Base-by-base conservation (phyloP, 2,888 invertebrate genomes). In the Sceliomorpha sp. region DNA sequence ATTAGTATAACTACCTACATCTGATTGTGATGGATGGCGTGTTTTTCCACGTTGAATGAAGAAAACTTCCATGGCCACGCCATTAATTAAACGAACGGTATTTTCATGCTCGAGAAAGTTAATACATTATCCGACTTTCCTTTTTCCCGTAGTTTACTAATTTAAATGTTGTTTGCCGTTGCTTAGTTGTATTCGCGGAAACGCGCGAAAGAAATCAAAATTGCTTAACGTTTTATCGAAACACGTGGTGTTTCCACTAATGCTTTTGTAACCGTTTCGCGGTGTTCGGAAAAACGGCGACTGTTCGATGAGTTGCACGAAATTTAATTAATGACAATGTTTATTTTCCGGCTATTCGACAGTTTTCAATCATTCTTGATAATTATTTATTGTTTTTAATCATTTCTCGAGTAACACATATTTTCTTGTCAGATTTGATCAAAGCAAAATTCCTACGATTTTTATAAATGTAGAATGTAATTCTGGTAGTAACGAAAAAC, bases 11-110 rank as follows among this genome's bases (percentile, higher is more conserved):
- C 64, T 51, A 55, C 55, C 58, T 53, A 58, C 58, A 51, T 60
- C 60, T 70, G 70, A 70, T 70, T 66, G 70, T 70, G 70, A 70
- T 70, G 64, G 70, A 70, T 70, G 64, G 60, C 55, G 50, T 39
- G 69, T 59, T 70, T 64, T 70, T 60, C 48, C 42, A 34, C 64
- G 39, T 12, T 26, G 64, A 60, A 70, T 64, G 59, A 60, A 64
- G 64, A 70, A 70, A 70, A 64, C 70, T 70, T 64, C 50, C 64
- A 45, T 29, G 40, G 56, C 64, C 40, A 45, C 9, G 58, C 53
- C 66, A 70, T 70, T 66, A 70, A 70, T 70, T 70, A 70, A 70
- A 67, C 58, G 62, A 51, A 66, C 70, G 62, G 47, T 70, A 66
- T 66, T 70, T 70, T 66, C 70, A 58, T 70, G 70, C 66, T 62